Evolutionary conservation across 1,140 invertebrate genomes (phyloP), one percentile per base, ranked within the genome.

Genomic region (Papilio machaon): DNA sequence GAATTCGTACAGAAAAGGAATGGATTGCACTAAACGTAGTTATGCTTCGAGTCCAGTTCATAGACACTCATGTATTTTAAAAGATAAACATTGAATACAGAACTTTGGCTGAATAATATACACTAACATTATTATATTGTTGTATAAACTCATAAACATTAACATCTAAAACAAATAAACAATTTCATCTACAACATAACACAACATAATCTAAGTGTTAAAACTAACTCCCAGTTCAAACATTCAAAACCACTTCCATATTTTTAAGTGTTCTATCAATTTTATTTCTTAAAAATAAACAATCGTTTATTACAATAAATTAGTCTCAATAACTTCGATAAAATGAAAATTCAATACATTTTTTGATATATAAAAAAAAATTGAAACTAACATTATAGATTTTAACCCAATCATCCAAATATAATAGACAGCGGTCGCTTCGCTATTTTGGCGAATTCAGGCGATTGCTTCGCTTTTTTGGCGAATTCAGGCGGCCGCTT

Each of bases 91-190:
- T 70, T 38, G 64, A 70, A 70, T 35, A 70, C 64, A 70, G 64
- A 70, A 70, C 64, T 70, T 70, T 70, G 64, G 64, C 64, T 70
- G 64, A 70, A 70, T 58, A 70, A 67, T 35, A 67, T 67, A 67
- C 64, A 67, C 64, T 52, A 52, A 49, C 13, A 30, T 30, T 30
- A 83, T 85, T 88, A 87, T 81, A 82, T 85, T 85, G 85, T 87
- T 87, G 84, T 81, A 90, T 91, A 92, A 94, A 92, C 90, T 90
- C 86, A 89, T 90, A 90, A 90, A 92, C 86, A 90, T 90, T 89
- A 90, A 92, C 83, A 89, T 89, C 87, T 91, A 88, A 92, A 94
- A 90, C 88, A 92, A 90, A 85, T 91, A 92, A 93, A 94, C 89
- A 92, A 91, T 93, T 91, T 90, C 82, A 92, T 86, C 86, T 90